Percentiles rank a stretch among this genome's conserved stretches.
Evolutionary conservation across 2,888 invertebrate genomes (phyloP).

Genomic region (Rhimphoctona megacephalus): DNA sequence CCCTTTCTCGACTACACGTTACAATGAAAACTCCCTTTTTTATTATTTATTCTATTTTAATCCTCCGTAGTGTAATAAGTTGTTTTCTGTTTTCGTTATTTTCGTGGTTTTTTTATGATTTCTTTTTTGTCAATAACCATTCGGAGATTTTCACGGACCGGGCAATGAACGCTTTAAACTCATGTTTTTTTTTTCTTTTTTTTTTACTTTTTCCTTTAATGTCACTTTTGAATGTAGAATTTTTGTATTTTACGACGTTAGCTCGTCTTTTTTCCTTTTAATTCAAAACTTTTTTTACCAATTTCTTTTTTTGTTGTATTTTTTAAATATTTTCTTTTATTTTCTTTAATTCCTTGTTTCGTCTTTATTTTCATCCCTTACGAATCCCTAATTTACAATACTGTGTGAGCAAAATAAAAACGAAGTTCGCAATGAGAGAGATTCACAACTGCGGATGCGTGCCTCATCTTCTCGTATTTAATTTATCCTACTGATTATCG

Average conservation of each 20-base stretch:
- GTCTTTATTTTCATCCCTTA: conserved; percentile 21
- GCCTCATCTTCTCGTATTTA: conserved; percentile 27
- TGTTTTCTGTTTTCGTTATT: conserved; percentile 29
- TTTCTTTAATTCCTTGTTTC: conserved; percentile 20
- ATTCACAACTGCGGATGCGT: conserved; percentile 48
- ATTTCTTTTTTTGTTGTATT: conserved; percentile 16
- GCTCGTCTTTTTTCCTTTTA: conserved; percentile 17
- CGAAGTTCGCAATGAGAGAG: conserved; percentile 54
- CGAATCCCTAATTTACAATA: conserved; percentile 58
- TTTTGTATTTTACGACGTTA: too few relatives aligned
- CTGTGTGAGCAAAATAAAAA: conserved; percentile 61
- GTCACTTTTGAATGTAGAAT: too few relatives aligned
- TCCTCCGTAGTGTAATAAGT: conserved; percentile 55
- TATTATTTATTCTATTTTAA: conserved; percentile 52
- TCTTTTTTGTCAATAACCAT: conserved; percentile 5
- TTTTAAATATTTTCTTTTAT: conserved; percentile 13
- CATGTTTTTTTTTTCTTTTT: conserved; percentile 1
- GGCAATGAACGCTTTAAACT: conserved; percentile 58
- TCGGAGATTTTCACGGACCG: conserved; percentile 42
- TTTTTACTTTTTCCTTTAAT: not conserved
- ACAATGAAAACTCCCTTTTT: conserved; percentile 53
- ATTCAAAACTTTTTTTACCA: conserved; percentile 68
- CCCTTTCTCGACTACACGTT: conserved; percentile 59
- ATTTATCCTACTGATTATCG: conserved; percentile 56
- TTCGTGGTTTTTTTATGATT: not conserved